phyloP scores from a whole-genome alignment of 1,140 invertebrate genomes.

The Diprion similis region DNA sequence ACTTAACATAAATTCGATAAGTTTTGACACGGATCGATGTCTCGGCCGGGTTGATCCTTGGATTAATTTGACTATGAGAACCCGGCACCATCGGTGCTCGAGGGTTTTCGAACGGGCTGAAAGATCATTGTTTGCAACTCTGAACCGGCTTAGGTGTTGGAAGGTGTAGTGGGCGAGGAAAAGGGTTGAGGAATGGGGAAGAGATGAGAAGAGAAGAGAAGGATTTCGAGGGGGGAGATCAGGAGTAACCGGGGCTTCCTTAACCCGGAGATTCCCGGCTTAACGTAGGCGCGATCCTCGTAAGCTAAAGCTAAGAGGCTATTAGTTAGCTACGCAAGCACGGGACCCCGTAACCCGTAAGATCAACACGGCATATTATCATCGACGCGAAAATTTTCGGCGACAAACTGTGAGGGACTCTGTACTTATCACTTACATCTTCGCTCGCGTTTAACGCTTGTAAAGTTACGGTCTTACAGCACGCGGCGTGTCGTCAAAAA shows the following conservation, averaged over 20 bases:
- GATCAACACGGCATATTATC: constrained; percentile 39
- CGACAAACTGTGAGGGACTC: too few relatives aligned
- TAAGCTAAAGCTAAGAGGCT: constrained; percentile 55
- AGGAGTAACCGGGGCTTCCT: constrained; percentile 9
- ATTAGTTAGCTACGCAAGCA: constrained; percentile 52
- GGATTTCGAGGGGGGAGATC: constrained; percentile 35
- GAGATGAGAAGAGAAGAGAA: constrained; percentile 29
- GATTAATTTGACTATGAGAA: not conserved
- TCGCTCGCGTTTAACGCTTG: too few relatives aligned
- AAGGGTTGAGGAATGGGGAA: constrained; percentile 12
- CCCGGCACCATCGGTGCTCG: not conserved
- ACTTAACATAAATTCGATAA: not conserved
- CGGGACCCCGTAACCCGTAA: constrained; percentile 44
- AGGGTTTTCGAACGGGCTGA: not conserved
- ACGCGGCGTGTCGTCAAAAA: too few relatives aligned
- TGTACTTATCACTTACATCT: too few relatives aligned
- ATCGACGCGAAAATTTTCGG: not conserved
- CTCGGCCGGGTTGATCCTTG: not conserved
- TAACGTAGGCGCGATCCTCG: constrained; percentile 41
- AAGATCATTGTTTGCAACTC: constrained; percentile 2
- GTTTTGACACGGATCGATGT: not conserved
- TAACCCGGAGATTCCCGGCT: constrained; percentile 16
- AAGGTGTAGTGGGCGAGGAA: not conserved
- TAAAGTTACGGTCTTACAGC: too few relatives aligned
- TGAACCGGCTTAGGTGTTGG: not conserved